These are phyloP conservation scores for Pseudococcus viburni DNA, from an alignment of 2,888 invertebrate genomes.

Conservation along the genomic window DNA sequence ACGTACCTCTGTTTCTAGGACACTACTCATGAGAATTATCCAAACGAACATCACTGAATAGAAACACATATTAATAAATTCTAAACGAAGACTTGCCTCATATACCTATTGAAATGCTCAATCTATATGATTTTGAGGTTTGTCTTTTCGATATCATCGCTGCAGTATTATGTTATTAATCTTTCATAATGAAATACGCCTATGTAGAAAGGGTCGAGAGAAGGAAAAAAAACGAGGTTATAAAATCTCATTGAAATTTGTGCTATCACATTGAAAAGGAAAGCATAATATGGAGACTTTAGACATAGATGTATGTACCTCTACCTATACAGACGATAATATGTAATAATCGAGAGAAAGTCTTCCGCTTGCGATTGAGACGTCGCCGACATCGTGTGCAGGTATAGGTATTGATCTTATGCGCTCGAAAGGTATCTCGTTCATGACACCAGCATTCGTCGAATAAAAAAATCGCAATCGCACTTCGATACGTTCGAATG, in stretches of 20 bases:
- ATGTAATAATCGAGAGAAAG: constrained; percentile 40
- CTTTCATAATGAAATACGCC: background rate
- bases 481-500: background rate
- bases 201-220: background rate
- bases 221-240: background rate
- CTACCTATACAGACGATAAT: background rate
- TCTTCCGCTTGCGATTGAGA: constrained; percentile 17
- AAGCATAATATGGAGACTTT: background rate
- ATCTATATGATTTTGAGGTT: background rate
- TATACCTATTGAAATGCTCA: background rate
- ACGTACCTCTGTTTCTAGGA: no score
- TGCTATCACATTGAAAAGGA: constrained; percentile 26
- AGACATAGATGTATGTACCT: no score
- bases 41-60: no score
- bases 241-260: constrained; percentile 20
- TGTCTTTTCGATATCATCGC: background rate
- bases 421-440: background rate
- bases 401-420: background rate
- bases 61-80: no score
- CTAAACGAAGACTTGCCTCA: background rate
- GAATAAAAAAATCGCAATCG: no score
- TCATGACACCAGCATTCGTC: background rate
- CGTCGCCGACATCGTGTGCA: background rate
- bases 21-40: no score
- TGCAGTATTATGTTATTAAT: constrained; percentile 9